phyloP scores from a whole-genome alignment of 2,797 vertebrate species.

The Acipenser ruthenus region DNA sequence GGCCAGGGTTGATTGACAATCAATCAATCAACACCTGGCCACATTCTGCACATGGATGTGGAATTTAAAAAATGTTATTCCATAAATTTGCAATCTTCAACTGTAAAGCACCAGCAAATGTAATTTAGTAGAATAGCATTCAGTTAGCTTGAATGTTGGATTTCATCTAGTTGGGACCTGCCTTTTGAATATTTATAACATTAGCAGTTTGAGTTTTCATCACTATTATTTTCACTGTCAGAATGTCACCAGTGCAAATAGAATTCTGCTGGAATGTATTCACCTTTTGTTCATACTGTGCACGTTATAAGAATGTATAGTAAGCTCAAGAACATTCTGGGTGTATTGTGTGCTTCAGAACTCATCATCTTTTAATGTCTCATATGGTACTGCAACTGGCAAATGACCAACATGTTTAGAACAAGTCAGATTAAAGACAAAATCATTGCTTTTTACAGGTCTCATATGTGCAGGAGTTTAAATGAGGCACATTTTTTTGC shows the following conservation, averaged over 20 bases:
- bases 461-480: too few relatives aligned
- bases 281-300: not conserved
- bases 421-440: not conserved
- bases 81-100: not conserved
- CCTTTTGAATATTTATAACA: conserved; percentile 5
- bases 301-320: not conserved
- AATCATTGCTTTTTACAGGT: too few relatives aligned
- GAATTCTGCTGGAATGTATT: conserved; percentile 3
- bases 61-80: not conserved
- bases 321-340: too few relatives aligned
- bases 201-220: conserved; percentile 9
- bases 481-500: too few relatives aligned
- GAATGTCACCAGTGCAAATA: conserved; percentile 6
- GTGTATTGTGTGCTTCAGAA: not conserved
- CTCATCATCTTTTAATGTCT: not conserved
- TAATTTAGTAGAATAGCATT: not conserved
- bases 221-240: conserved; percentile 10
- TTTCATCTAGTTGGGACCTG: not conserved
- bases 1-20: too few relatives aligned
- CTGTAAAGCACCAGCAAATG: conserved; percentile 1
- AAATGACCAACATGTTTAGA: conserved; percentile 1
- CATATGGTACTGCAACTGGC: not conserved
- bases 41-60: too few relatives aligned
- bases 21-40: too few relatives aligned
- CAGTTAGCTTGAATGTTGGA: not conserved